phyloP scores from a whole-genome alignment of 2,797 vertebrate species.

The Falco rusticolus region DNA sequence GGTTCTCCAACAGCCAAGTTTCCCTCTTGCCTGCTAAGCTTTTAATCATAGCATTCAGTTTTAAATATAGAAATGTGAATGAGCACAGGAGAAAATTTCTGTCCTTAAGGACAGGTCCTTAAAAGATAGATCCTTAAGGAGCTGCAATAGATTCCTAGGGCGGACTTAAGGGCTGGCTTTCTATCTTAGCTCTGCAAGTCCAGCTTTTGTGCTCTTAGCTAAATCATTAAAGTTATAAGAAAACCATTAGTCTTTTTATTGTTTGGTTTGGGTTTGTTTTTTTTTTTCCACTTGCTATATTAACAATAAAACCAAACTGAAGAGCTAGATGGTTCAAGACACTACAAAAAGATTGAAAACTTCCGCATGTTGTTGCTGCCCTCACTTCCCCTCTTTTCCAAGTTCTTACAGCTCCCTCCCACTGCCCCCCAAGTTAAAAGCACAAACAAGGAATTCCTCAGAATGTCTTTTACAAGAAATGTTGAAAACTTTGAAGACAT shows the following conservation, averaged over 20 bases:
- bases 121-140: neutral
- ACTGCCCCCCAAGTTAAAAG: constrained; percentile 9
- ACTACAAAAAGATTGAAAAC: neutral
- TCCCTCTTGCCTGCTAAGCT: neutral
- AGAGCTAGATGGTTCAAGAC: neutral
- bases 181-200: neutral
- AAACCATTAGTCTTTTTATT: neutral
- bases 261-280: neutral
- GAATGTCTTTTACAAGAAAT: constrained; percentile 52
- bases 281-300: neutral
- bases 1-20: neutral
- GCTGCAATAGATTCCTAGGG: neutral
- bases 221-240: neutral
- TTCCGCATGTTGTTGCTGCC: neutral
- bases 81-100: neutral
- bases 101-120: neutral
- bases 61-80: neutral
- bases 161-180: neutral
- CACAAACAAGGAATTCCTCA: constrained; percentile 39
- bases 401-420: neutral
- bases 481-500: constrained; percentile 67
- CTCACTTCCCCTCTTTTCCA: neutral
- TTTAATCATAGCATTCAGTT: neutral
- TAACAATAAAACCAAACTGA: neutral
- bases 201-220: neutral